phyloP scores from a whole-genome alignment of 2,888 invertebrate genomes.

The Drosophila longiperda region DNA sequence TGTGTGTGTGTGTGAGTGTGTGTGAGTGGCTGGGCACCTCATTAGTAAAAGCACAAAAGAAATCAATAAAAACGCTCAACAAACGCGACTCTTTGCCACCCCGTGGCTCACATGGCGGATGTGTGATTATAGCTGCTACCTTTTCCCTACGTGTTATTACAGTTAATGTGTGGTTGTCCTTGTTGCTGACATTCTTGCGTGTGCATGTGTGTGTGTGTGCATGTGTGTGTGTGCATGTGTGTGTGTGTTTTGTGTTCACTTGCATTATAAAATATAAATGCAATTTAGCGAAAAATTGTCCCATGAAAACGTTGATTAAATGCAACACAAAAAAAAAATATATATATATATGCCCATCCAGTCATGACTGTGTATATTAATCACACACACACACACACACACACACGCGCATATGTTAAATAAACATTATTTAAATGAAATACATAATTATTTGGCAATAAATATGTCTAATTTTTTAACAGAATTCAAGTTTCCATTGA shows the following conservation, averaged over 20 bases:
- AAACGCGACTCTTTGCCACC: conserved; percentile 53
- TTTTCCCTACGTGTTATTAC: conserved; percentile 49
- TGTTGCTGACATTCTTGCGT: conserved; percentile 30
- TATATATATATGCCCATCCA: conserved; percentile 31
- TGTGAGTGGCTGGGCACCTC: conserved; percentile 58
- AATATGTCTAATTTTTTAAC: conserved; percentile 29
- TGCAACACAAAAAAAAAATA: conserved; percentile 25
- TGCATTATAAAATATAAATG: conserved; percentile 23
- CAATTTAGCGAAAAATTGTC: conserved; percentile 29
- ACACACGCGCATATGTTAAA: conserved; percentile 13
- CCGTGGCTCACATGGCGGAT: conserved; percentile 62
- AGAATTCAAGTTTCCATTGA: conserved; percentile 13
- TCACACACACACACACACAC: conserved; percentile 8
- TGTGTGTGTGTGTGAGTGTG: conserved; percentile 35
- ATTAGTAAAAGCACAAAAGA: conserved; percentile 73
- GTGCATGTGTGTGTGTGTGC: neutral
- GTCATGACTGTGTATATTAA: conserved; percentile 29
- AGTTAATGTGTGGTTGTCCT: conserved; percentile 39
- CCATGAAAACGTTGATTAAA: conserved; percentile 22
- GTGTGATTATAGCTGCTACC: conserved; percentile 61
- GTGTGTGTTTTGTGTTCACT: conserved; percentile 1
- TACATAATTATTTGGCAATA: conserved; percentile 25
- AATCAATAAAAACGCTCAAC: conserved; percentile 74
- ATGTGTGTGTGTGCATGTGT: conserved; percentile 6
- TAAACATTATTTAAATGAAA: conserved; percentile 14